A percentile compares a stretch with the other conserved stretches of the same genome.
These are phyloP conservation scores for Echinops telfairi DNA, from an alignment of 2,113 vertebrate genomes.

Conservation along the genomic window DNA sequence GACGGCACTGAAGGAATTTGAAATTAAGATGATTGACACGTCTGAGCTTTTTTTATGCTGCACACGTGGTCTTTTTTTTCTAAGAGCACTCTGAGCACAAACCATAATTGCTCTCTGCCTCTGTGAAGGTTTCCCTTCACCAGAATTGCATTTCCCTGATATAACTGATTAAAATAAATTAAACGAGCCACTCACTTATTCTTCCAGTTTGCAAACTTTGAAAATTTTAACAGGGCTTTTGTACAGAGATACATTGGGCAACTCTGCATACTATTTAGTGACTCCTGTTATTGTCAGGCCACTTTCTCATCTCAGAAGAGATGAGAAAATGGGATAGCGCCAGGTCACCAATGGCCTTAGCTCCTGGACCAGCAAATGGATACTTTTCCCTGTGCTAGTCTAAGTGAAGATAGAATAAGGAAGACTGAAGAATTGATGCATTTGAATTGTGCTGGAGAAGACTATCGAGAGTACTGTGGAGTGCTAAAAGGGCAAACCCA, in stretches of 20 bases:
- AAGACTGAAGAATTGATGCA: too few relatives aligned
- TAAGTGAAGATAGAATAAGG: neutral
- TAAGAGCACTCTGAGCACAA: constrained; percentile 83
- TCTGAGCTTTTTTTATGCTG: constrained; percentile 85
- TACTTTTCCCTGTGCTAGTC: constrained; percentile 44
- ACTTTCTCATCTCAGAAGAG: constrained; percentile 41
- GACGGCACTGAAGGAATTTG: constrained; percentile 83
- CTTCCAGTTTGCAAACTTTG: constrained; percentile 79
- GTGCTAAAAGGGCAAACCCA: too few relatives aligned
- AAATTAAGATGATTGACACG: constrained; percentile 86
- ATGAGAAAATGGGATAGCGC: neutral
- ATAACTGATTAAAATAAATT: constrained; percentile 86
- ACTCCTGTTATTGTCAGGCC: constrained; percentile 56
- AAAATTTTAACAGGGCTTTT: constrained; percentile 81
- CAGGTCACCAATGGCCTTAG: neutral
- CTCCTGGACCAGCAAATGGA: neutral
- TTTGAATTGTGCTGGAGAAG: too few relatives aligned
- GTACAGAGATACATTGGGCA: constrained; percentile 53
- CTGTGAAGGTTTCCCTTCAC: constrained; percentile 84
- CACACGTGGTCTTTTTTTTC: constrained; percentile 78
- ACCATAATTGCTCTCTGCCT: constrained; percentile 86
- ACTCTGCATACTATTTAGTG: constrained; percentile 66
- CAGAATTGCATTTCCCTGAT: constrained; percentile 81
- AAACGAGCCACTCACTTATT: constrained; percentile 81
- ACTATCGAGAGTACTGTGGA: too few relatives aligned